Evolutionary conservation across 2,113 vertebrate species (phyloP), one percentile per base, ranked within the genome.

Genomic region (Lutjanus erythropterus): DNA sequence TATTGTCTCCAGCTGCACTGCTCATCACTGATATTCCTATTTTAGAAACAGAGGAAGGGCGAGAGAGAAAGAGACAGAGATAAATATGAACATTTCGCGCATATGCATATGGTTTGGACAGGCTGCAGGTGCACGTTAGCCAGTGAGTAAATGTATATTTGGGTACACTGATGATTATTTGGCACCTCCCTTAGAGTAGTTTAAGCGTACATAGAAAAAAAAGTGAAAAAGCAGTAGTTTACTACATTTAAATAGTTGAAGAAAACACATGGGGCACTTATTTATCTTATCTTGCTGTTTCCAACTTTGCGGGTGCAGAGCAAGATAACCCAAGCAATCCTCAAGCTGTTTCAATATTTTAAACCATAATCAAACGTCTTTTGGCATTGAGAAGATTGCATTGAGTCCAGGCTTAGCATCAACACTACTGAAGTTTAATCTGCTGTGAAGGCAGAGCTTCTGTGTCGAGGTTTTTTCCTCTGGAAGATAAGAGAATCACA

Each of bases 1-100:
- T 94, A 94, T 93, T 93, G 92, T 93, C 91, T 91, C 89, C 92
- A 92, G 88, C 91, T 93, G 91, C 90, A 89, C 78, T 64, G 86
- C 88, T 92, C 91, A 92, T 92, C 92, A 87, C 85, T 78, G 88
- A 91, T 91, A 89, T 91, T 91, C 89, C 83, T 58, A 75, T 92
- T 92, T 93, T 93, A 90, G 91, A 75, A 83, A 84, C 86, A 61
- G 64, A 67, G 35, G 59, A 60, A 56, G 74, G 62, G 79, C 6
- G 71, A 55, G 83, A 31, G 83, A 41, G 49, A 65, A 76, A 33
- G 66, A 71, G 80, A 75, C 55, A 11, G 37, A 80, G 83, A 88
- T 78, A 85, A 88, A 88, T 87, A 78, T 68, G 81, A 75, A 75
- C 46, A 62, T 62, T 76, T 73, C 4, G 0, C 10, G 6, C 35